Conservation (phyloP, 2,888 invertebrate species). For the Meganola albula region DNA sequence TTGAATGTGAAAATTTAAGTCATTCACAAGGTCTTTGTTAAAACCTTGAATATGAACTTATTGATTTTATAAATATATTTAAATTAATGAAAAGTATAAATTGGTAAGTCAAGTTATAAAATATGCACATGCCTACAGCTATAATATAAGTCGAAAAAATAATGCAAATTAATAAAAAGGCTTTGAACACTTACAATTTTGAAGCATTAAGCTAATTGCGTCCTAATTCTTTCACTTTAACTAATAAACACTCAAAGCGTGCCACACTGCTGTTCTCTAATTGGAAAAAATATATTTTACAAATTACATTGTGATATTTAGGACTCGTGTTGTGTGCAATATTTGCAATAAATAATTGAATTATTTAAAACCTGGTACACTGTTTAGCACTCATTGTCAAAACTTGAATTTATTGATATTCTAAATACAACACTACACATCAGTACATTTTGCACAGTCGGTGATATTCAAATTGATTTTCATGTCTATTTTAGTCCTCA, state of each 20-base stretch:
- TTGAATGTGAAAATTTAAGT: no score
- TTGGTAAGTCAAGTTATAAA: no score
- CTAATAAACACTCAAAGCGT: slow-evolving; percentile 57
- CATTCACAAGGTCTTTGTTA: no score
- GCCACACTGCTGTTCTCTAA: slow-evolving; percentile 52
- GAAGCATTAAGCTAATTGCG: slow-evolving; percentile 53
- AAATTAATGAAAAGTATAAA: no score
- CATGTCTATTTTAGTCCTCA: no score
- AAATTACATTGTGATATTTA: slow-evolving; percentile 71
- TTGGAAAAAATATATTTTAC: slow-evolving; percentile 46
- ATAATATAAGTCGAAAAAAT: no score
- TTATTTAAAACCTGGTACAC: slow-evolving; percentile 66
- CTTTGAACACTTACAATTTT: slow-evolving; percentile 52
- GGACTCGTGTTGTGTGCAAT: slow-evolving; percentile 67
- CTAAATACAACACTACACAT: slow-evolving; percentile 10
- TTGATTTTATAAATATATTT: no score
- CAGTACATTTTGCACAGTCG: slow-evolving; percentile 26
- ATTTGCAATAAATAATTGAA: slow-evolving; percentile 56
- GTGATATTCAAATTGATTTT: no score
- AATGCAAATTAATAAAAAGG: slow-evolving; percentile 17
- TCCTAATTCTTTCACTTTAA: slow-evolving; percentile 34
- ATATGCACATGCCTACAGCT: no score
- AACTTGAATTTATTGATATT: slow-evolving; percentile 29
- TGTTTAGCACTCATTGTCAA: slow-evolving; percentile 48
- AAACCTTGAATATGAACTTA: no score